phyloP scores from a whole-genome alignment of 2,888 invertebrate genomes.

The Hydrotaea diabolus region DNA sequence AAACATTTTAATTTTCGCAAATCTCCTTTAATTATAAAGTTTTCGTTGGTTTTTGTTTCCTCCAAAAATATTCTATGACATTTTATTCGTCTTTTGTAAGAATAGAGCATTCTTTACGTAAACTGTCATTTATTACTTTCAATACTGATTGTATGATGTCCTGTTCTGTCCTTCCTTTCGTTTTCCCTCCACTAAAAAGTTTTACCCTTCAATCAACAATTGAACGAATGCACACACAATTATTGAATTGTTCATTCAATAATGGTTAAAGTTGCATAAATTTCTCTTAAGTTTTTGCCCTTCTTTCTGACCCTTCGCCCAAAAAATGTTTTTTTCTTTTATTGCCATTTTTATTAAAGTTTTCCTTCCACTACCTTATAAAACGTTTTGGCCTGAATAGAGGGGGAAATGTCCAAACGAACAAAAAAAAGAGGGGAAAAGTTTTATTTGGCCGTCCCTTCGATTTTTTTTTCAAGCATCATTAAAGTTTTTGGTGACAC shows the following conservation, averaged over 20 bases:
- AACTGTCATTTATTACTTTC: constrained; percentile 48
- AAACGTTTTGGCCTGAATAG: constrained; percentile 32
- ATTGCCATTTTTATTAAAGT: too few species aligned
- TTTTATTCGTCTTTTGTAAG: constrained; percentile 43
- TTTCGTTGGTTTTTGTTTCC: not conserved
- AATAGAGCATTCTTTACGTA: constrained; percentile 29
- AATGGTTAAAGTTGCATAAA: constrained; percentile 66
- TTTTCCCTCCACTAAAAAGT: constrained; percentile 41
- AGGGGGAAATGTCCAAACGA: constrained; percentile 9
- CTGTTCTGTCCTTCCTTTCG: not conserved
- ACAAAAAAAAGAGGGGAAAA: constrained; percentile 4
- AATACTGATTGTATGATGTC: not conserved
- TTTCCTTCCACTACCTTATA: constrained; percentile 46
- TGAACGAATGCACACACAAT: constrained; percentile 54
- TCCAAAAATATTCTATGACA: constrained; percentile 14
- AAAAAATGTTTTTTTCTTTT: not conserved
- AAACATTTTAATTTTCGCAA: constrained; percentile 23
- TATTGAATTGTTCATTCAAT: constrained; percentile 65
- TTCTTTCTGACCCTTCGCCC: constrained; percentile 21
- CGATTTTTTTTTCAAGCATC: constrained; percentile 49
- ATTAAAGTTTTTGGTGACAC: constrained; percentile 65
- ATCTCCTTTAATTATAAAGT: not conserved
- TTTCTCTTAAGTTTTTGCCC: constrained; percentile 51
- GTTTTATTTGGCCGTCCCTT: constrained; percentile 31
- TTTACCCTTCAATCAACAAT: constrained; percentile 60